phyloP scores from a whole-genome alignment of 2,888 invertebrate genomes.

The Polymixis flavicincta region DNA sequence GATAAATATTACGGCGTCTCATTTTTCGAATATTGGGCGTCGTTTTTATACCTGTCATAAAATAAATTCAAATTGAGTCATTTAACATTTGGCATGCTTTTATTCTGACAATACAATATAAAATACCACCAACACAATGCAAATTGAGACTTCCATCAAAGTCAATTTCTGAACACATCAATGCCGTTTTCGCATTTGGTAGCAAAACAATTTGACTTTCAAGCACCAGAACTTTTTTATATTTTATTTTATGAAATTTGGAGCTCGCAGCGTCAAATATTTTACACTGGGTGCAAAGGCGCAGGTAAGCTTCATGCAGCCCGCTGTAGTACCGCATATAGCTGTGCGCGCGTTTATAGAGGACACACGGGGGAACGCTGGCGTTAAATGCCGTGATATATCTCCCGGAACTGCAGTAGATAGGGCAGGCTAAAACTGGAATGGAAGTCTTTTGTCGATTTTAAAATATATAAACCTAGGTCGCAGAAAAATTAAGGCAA shows the following conservation, averaged over 20 bases:
- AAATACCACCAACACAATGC: constrained; percentile 4
- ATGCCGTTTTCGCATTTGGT: constrained; percentile 32
- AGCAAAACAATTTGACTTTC: constrained; percentile 56
- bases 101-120: background rate
- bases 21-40: constrained; percentile 6
- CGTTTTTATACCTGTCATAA: constrained; percentile 2
- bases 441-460: constrained; percentile 45
- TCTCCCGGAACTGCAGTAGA: constrained; percentile 70
- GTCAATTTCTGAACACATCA: constrained; percentile 27
- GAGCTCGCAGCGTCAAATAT: constrained; percentile 64
- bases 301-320: constrained; percentile 70
- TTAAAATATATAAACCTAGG: constrained; percentile 31
- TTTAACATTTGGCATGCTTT: constrained; percentile 1
- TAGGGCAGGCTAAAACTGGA: constrained; percentile 61
- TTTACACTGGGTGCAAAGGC: constrained; percentile 67
- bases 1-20: constrained; percentile 1
- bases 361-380: constrained; percentile 68
- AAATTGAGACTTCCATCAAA: constrained; percentile 28
- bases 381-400: constrained; percentile 74
- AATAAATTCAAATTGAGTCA: background rate
- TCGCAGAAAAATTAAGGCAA: background rate
- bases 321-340: constrained; percentile 55
- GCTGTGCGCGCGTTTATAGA: constrained; percentile 61
- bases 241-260: constrained; percentile 66
- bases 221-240: constrained; percentile 50